Percentiles rank a stretch among this genome's conserved stretches.
Conservation (phyloP, 2,113 vertebrate genomes). For the Ia io region DNA sequence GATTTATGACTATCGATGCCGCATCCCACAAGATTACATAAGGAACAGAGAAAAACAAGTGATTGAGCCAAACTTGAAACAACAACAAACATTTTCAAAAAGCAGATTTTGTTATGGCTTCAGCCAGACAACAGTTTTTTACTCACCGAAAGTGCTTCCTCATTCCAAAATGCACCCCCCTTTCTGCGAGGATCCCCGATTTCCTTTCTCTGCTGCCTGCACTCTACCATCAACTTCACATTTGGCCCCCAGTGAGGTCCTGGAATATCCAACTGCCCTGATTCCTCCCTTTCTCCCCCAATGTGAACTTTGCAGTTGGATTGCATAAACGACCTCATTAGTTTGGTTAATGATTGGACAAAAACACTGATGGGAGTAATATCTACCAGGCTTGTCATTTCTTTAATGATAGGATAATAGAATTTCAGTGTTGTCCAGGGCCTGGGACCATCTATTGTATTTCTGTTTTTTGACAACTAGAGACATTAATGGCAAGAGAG, state of each 20-base stretch:
- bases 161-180: background rate
- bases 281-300: background rate
- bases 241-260: background rate
- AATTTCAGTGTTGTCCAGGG: background rate
- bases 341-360: conserved; percentile 58
- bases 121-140: background rate
- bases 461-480: background rate
- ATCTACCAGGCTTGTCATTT: conserved; percentile 2
- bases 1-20: conserved; percentile 49
- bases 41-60: conserved; percentile 60
- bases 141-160: background rate
- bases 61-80: conserved; percentile 48
- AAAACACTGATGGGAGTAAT: background rate
- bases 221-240: background rate
- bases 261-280: background rate
- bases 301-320: conserved; percentile 55
- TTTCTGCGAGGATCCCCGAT: background rate
- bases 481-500: background rate
- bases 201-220: background rate
- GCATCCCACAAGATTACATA: conserved; percentile 63
- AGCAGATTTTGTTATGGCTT: conserved; percentile 38
- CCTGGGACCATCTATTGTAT: background rate
- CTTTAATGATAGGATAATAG: background rate
- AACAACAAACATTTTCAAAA: conserved; percentile 39
- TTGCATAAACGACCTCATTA: conserved; percentile 41